Conservation (phyloP, 1,140 invertebrate species). For the Bombyx mandarina region DNA sequence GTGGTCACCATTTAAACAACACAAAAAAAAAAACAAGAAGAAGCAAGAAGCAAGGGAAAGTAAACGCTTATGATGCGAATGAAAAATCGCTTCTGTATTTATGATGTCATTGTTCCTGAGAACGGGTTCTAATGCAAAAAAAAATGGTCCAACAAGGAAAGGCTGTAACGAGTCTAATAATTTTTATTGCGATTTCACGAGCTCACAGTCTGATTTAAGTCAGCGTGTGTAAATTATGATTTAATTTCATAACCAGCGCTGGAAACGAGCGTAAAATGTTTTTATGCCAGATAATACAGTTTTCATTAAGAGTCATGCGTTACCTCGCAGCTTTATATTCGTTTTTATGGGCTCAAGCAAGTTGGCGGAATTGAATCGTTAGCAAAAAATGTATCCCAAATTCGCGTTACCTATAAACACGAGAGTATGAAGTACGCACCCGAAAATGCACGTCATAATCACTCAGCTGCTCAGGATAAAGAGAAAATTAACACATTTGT, state of each 20-base stretch:
- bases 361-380: conserved; percentile 25
- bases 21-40: too few species aligned
- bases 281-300: conserved; percentile 63
- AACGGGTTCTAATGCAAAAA: conserved; percentile 39
- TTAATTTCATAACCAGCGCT: conserved; percentile 63
- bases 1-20: too few species aligned
- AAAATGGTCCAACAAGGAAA: conserved; percentile 34
- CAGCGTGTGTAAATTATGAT: conserved; percentile 63
- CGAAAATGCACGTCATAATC: too few species aligned
- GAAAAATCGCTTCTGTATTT: conserved; percentile 56
- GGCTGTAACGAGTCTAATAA: conserved; percentile 46
- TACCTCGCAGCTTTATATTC: conserved; percentile 46
- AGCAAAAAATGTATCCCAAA: conserved; percentile 8
- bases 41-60: conserved; percentile 18
- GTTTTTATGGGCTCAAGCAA: conserved; percentile 36
- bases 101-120: conserved; percentile 54
- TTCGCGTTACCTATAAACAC: background rate
- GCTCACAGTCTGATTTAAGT: conserved; percentile 56
- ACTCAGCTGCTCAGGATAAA: too few species aligned
- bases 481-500: too few species aligned
- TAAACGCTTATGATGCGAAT: conserved; percentile 47
- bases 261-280: conserved; percentile 57
- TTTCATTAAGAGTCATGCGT: conserved; percentile 57
- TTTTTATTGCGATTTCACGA: conserved; percentile 62
- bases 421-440: too few species aligned